phyloP scores from a whole-genome alignment of 2,113 vertebrate species.

The Abramis brama region DNA sequence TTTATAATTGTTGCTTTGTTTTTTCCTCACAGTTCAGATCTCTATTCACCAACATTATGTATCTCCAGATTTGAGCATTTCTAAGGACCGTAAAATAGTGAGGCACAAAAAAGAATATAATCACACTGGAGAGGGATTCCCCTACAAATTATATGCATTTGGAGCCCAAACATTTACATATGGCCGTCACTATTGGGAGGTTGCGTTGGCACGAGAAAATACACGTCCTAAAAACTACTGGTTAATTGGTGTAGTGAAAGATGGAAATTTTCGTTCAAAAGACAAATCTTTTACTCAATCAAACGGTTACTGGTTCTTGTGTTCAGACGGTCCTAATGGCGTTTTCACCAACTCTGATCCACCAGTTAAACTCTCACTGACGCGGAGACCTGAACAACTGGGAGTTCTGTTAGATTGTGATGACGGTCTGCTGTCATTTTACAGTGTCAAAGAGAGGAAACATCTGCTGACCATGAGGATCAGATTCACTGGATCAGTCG shows the following conservation, averaged over 20 bases:
- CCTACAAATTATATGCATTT: conserved; percentile 54
- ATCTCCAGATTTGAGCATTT: not conserved
- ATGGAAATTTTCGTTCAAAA: fast-evolving
- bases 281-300: conserved; percentile 7
- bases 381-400: conserved; percentile 11
- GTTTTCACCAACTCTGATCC: conserved; percentile 57
- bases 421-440: conserved; percentile 60
- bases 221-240: conserved; percentile 57
- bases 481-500: conserved; percentile 49
- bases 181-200: conserved; percentile 71
- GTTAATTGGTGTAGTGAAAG: conserved; percentile 68
- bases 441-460: conserved; percentile 35
- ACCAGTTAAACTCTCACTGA: not conserved
- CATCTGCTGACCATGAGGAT: conserved; percentile 51
- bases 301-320: conserved; percentile 68
- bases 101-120: fast-evolving
- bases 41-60: not conserved
- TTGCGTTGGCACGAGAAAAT: fast-evolving
- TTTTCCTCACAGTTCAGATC: conserved; percentile 61
- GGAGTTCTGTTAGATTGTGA: conserved; percentile 68
- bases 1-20: not conserved
- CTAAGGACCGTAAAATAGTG: fast-evolving
- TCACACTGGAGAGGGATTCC: conserved; percentile 11
- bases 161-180: conserved; percentile 53
- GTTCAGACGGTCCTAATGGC: conserved; percentile 21